Evolutionary conservation across 2,888 invertebrate species (phyloP).

Genomic region (Bombyx huttoni): DNA sequence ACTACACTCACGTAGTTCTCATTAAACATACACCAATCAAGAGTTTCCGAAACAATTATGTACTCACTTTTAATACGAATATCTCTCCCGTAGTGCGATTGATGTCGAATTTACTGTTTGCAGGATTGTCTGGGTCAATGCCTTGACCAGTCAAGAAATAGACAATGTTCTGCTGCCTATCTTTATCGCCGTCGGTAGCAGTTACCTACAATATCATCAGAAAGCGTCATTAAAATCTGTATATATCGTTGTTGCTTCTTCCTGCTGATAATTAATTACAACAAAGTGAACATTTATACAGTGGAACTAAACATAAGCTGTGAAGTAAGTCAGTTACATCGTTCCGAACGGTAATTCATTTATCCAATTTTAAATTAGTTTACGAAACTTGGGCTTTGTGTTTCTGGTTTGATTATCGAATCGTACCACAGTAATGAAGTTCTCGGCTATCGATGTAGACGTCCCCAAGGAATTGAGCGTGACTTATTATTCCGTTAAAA

Average conservation of each 20-base stretch:
- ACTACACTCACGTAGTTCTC: neutral
- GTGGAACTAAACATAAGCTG: neutral
- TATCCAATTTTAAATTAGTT: constrained; percentile 2
- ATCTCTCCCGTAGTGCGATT: constrained; percentile 96
- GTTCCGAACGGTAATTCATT: neutral
- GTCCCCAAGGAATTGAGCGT: constrained; percentile 10
- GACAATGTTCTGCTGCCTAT: constrained; percentile 94
- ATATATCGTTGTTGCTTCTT: neutral
- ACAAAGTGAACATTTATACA: neutral
- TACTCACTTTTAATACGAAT: constrained; percentile 90
- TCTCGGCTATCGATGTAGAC: constrained; percentile 13
- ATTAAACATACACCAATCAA: neutral
- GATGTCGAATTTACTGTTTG: constrained; percentile 96
- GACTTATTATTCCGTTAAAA: constrained; percentile 13
- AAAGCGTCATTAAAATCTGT: constrained; percentile 3
- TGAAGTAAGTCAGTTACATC: neutral
- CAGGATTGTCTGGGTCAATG: constrained; percentile 94
- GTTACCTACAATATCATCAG: constrained; percentile 78
- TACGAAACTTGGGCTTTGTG: constrained; percentile 26
- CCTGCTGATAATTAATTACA: neutral
- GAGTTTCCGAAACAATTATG: neutral
- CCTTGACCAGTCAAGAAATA: constrained; percentile 97
- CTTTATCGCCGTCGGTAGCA: constrained; percentile 96
- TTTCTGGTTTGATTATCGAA: constrained; percentile 21
- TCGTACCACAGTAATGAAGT: constrained; percentile 14